Evolutionary conservation across 2,888 invertebrate species (phyloP), one percentile per base, ranked within the genome.

Genomic region (Muschampia plurimacula): DNA sequence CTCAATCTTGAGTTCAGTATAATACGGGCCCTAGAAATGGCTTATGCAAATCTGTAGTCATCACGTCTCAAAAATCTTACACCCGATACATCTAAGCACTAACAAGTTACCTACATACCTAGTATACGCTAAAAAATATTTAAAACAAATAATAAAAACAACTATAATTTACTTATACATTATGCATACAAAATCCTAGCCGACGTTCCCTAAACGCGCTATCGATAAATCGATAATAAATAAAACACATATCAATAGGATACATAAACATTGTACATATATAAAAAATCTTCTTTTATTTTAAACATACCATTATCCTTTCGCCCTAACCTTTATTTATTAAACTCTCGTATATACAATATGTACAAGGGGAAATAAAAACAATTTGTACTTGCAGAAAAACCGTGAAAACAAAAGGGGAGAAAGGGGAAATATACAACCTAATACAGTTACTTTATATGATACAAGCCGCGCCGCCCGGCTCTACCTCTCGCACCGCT

Each of bases 311-410:
- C 87, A 84, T 87, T 88, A 90, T 87, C 90, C 86, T 62, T 83
- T 84, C 86, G 85, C 85, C 84, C 85, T 84, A 83, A 84, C 82
- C 84, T 84, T 49, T 49, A 49, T 32, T 84, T 82, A 86, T 87
- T 89, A 90, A 87, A 87, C 82, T 85, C 85, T 86, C 84, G 83
- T 94, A 95, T 94, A 90, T 94, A 95, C 94, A 94, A 87, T 95
- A 94, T 95, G 89, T 94, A 94, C 94, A 95, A 82, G 89, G 90
- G 88, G 89, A 93, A 94, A 93, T 92, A 93, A 91, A 93, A 94
- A 94, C 92, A 93, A 93, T 95, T 95, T 95, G 95, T 95, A 95
- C 95, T 95, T 92, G 93, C 93, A 92, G 94, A 94, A 84, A 55
- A 92, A 92, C 86, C 86, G 91, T 92, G 89, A 91, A 90, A 88